Percentiles rank a stretch among this genome's conserved stretches.
Conservation (phyloP, 2,113 vertebrate species). For the Trogon melanurus region DNA sequence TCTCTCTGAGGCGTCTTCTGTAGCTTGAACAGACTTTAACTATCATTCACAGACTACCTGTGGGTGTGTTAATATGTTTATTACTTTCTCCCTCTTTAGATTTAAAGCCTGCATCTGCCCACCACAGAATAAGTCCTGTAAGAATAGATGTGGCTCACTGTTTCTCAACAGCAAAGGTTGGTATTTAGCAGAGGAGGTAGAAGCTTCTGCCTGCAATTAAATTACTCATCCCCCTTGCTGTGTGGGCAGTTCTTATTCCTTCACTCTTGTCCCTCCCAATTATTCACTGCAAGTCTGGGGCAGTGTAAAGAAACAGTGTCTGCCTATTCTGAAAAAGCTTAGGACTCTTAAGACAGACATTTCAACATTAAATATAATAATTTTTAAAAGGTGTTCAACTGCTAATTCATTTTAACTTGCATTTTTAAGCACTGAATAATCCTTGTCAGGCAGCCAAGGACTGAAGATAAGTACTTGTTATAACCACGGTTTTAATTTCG, state of each 20-base stretch:
- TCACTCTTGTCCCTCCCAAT: background rate
- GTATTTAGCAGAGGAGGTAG: background rate
- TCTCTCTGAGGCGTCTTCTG: constrained; percentile 13
- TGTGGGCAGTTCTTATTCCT: constrained; percentile 30
- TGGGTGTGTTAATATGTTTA: constrained; percentile 56
- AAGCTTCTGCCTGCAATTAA: constrained; percentile 23
- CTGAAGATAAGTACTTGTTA: background rate
- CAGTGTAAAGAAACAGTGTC: background rate
- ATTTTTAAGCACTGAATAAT: background rate
- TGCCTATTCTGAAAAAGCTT: background rate
- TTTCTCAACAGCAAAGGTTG: background rate
- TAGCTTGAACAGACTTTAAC: constrained; percentile 14
- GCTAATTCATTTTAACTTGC: background rate
- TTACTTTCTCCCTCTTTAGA: constrained; percentile 15
- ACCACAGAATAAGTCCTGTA: constrained; percentile 33
- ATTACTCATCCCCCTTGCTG: background rate
- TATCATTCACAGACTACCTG: background rate
- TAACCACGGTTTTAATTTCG: background rate
- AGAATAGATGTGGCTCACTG: background rate
- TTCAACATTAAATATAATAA: constrained; percentile 1
- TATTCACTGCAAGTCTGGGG: background rate
- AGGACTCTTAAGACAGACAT: background rate
- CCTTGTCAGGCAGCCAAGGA: background rate
- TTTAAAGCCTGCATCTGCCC: constrained; percentile 10
- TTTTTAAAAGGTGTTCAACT: background rate